Evolutionary conservation across 2,888 invertebrate species (phyloP), one percentile per base, ranked within the genome.

Genomic region (Apodemia hepburni): DNA sequence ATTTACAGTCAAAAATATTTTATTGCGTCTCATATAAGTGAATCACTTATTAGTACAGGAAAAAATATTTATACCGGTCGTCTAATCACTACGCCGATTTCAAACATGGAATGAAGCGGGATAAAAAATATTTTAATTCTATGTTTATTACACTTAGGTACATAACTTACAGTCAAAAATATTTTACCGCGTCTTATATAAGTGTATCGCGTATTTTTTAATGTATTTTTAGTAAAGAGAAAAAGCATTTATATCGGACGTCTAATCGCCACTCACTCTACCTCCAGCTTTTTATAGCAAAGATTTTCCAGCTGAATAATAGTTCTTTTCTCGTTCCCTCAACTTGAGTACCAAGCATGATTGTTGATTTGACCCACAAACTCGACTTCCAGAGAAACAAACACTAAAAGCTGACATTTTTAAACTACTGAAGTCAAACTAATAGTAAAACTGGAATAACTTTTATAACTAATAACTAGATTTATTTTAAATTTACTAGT

Each of bases 281-380:
- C 7, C 15, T 27, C 54, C 22, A 22, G 22, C 22, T 22, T 22
- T 22, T 22, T 22, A 22, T 22, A 2, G 2, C 22, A 22, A 22
- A 22, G 42, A 51, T 22, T 51, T 18, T 51, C 12, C 51, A 22
- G 9, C 22, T 18, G 49, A 49, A 49, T 18, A 54, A 54, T 54
- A 54, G 54, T 54, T 54, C 54, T 27, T 54, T 54, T 22, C 15
- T 27, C 12, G 7, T 27, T 42, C n/a, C 5, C 54, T 54, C 22
- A 54, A 54, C 54, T 54, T 54, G 12, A 22, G 22, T 12, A 18
- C 9, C 49, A 27, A 54, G 18, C 5, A 27, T 54, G 18, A 22
- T 54, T 54, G 54, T 27, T 54, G 27, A 54, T 27, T 54, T 54
- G 54, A 54, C 54, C 54, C 15, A 54, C 15, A 54, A 54, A 54